phyloP scores from a whole-genome alignment of 2,113 vertebrate genomes.

The Crotalus viridis region DNA sequence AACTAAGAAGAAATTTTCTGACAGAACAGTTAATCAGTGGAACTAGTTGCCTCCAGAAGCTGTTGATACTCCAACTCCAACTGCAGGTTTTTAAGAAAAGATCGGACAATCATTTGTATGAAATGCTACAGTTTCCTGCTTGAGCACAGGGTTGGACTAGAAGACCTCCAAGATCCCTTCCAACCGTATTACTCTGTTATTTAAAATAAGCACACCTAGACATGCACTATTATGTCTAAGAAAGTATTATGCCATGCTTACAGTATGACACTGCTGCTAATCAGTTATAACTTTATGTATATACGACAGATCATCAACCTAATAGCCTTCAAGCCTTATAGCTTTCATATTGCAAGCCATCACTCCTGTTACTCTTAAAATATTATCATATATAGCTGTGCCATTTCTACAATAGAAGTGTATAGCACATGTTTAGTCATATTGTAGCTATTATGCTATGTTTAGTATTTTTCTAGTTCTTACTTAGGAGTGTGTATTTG shows the following conservation, averaged over 20 bases:
- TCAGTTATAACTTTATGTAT: neutral
- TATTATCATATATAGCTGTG: constrained; percentile 10
- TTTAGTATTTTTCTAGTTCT: constrained; percentile 26
- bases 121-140: no score
- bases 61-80: no score
- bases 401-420: constrained; percentile 37
- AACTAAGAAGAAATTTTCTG: no score
- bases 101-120: no score
- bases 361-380: neutral
- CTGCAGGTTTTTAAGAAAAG: no score
- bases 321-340: neutral
- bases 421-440: constrained; percentile 50
- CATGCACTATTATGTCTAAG: neutral
- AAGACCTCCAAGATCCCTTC: neutral
- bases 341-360: neutral
- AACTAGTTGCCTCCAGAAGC: no score
- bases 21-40: no score
- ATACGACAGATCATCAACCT: neutral
- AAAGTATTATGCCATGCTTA: neutral
- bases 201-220: neutral
- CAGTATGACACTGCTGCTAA: neutral
- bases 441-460: neutral
- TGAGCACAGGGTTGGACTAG: neutral
- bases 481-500: neutral
- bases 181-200: neutral